These are phyloP conservation scores for Nephrotoma appendiculata DNA, from an alignment of 2,888 invertebrate genomes.

Conservation along the genomic window DNA sequence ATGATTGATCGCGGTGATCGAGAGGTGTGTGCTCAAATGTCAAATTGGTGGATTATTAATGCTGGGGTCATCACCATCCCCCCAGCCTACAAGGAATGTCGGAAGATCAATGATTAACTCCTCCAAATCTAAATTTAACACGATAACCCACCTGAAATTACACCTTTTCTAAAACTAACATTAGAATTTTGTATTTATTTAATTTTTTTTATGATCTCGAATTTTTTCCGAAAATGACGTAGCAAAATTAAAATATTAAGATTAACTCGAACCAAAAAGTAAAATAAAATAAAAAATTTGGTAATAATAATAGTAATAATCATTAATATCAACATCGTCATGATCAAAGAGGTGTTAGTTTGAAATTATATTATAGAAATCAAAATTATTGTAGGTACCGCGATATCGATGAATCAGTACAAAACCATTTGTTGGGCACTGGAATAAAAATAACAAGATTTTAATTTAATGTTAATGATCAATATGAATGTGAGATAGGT, in stretches of 20 bases:
- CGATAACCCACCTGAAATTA: background rate
- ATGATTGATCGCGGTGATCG: background rate
- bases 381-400: background rate
- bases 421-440: background rate
- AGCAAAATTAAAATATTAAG: background rate
- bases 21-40: background rate
- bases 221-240: background rate
- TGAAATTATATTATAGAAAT: background rate
- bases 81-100: background rate
- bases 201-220: background rate
- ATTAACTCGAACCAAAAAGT: background rate
- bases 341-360: conserved; percentile 1
- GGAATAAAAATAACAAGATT: background rate
- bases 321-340: conserved; percentile 1
- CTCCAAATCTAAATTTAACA: background rate
- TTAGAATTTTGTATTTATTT: background rate
- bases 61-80: background rate
- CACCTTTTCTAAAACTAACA: background rate
- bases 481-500: conserved; percentile 1
- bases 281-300: background rate
- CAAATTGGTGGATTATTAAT: background rate
- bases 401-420: background rate
- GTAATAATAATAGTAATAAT: background rate
- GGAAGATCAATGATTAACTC: background rate
- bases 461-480: conserved; percentile 2